Percentiles rank a stretch among this genome's conserved stretches.
Evolutionary conservation across 2,113 vertebrate genomes (phyloP).

Genomic region (Delphinapterus leucas): DNA sequence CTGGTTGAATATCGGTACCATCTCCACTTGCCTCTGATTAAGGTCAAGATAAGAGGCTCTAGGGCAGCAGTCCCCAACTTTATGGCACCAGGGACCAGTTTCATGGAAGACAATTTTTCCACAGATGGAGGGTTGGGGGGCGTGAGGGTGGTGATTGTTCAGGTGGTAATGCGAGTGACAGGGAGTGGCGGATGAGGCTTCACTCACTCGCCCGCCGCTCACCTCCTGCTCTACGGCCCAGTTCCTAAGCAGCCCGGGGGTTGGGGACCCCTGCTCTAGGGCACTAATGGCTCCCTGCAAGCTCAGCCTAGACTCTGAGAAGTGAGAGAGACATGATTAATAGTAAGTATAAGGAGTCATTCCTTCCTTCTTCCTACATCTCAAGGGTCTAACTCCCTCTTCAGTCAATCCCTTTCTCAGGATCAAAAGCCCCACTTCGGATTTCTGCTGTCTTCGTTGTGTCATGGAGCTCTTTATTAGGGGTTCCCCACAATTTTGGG

Average conservation of each 20-base stretch:
- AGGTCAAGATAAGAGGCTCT: background rate
- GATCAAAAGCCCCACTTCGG: background rate
- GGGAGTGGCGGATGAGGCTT: too few relatives aligned
- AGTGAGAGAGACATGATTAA: background rate
- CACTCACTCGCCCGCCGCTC: too few relatives aligned
- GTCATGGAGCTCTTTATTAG: background rate
- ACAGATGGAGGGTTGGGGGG: too few relatives aligned
- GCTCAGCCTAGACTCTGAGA: background rate
- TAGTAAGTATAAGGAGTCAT: background rate
- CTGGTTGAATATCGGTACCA: background rate
- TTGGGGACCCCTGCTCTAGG: too few relatives aligned
- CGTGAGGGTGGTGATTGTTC: too few relatives aligned
- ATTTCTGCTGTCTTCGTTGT: background rate
- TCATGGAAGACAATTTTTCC: too few relatives aligned
- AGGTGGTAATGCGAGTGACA: too few relatives aligned
- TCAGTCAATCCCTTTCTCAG: background rate
- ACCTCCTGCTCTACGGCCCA: too few relatives aligned
- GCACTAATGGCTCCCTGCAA: background rate
- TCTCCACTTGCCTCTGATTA: background rate
- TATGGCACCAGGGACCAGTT: too few relatives aligned
- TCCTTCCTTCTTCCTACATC: background rate
- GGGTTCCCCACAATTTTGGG: background rate
- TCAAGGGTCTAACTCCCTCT: background rate
- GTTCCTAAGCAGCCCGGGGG: too few relatives aligned
- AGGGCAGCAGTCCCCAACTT: too few relatives aligned